Evolutionary conservation across 1,140 invertebrate species (phyloP).

Genomic region (Neelides sp.): DNA sequence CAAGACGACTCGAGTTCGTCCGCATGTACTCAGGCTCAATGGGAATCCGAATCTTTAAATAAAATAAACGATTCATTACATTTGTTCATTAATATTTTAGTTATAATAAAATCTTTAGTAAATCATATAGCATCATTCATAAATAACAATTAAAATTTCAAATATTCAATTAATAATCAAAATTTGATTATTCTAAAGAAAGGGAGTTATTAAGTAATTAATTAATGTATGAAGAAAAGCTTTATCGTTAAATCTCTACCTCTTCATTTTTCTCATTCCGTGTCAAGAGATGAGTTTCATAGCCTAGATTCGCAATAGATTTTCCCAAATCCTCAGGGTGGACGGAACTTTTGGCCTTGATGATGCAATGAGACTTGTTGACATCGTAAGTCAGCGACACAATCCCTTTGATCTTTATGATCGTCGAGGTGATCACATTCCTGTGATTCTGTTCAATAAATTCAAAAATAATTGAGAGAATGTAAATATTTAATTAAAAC

Average conservation of each 20-base stretch:
- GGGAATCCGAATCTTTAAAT: slow-evolving; percentile 6
- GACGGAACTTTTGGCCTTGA: slow-evolving; percentile 13
- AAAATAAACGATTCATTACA: neutral
- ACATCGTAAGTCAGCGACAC: slow-evolving; percentile 24
- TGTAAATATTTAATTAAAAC: too few relatives aligned
- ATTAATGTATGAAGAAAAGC: too few relatives aligned
- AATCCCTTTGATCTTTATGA: slow-evolving; percentile 19
- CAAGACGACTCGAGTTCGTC: slow-evolving; percentile 8
- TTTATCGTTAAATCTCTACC: slow-evolving; percentile 15
- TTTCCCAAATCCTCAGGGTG: slow-evolving; percentile 17
- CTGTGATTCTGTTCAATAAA: too few relatives aligned
- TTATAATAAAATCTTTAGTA: neutral
- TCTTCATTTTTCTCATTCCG: slow-evolving; percentile 21
- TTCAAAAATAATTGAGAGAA: too few relatives aligned
- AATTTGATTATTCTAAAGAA: neutral
- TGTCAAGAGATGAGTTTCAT: slow-evolving; percentile 17
- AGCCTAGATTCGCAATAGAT: slow-evolving; percentile 20
- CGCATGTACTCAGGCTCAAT: slow-evolving; percentile 2
- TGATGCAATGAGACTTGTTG: slow-evolving; percentile 15
- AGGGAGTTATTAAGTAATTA: neutral
- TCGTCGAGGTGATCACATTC: slow-evolving; percentile 8
- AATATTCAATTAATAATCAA: neutral
- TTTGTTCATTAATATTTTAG: neutral
- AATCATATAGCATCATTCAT: neutral
- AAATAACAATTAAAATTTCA: neutral